Conservation (phyloP, 2,113 vertebrate species). For the Neolamprologus modestus region DNA sequence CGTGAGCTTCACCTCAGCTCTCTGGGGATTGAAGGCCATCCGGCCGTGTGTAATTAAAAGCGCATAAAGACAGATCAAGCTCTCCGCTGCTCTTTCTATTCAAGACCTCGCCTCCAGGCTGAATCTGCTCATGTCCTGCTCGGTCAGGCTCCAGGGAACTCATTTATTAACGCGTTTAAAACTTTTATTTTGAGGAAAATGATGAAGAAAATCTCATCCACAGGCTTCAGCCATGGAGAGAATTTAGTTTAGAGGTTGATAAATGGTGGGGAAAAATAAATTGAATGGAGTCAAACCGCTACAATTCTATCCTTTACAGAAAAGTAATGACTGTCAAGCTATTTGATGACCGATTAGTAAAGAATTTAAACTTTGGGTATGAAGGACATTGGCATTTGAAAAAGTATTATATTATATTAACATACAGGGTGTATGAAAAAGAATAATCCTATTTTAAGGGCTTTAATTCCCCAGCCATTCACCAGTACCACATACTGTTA, state of each 20-base stretch:
- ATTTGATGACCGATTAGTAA: background rate
- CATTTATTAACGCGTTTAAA: conserved; percentile 18
- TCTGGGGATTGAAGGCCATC: conserved; percentile 46
- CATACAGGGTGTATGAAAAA: background rate
- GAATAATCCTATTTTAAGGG: background rate
- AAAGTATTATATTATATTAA: background rate
- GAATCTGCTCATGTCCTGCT: background rate
- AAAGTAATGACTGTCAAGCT: background rate
- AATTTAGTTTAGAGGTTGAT: background rate
- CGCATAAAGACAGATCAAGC: conserved; percentile 61
- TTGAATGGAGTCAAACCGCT: background rate
- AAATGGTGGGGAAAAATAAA: background rate
- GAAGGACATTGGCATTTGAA: background rate
- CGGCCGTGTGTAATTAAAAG: conserved; percentile 66
- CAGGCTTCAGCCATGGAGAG: background rate
- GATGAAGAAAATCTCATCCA: background rate
- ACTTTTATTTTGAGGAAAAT: conserved; percentile 12
- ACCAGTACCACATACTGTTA: background rate
- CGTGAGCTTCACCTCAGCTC: conserved; percentile 22
- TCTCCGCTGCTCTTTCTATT: conserved; percentile 22
- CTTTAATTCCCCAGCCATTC: background rate
- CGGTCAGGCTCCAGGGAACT: conserved; percentile 14
- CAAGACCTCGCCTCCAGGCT: conserved; percentile 19
- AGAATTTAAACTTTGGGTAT: background rate
- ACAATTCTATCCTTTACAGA: background rate